Evolutionary conservation across 2,113 vertebrate species (phyloP), one percentile per base, ranked within the genome.

Genomic region (Hyperoodon ampullatus): DNA sequence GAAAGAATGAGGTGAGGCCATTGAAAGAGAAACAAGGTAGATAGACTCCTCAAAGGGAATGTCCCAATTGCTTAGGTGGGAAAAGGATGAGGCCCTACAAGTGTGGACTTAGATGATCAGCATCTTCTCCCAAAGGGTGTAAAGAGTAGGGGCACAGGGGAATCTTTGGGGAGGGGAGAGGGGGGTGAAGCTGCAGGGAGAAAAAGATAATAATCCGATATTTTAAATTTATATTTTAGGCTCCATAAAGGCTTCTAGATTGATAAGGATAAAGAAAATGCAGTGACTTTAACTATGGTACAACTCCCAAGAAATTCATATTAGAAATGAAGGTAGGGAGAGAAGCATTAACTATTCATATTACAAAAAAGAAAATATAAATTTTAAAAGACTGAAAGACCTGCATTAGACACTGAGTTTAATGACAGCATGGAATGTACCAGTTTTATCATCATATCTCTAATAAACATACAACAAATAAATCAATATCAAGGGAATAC

Each of bases 181-280:
- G 23, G 3, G 0, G 33, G 30, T 77, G 47, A 77, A 60, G 7
- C 58, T 77, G 42, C 19, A 50, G 33, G 4, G 55, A 88, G 50
- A 50, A 88, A 88, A 87, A 78, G 30, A 71, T 23, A 80, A 39
- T 35, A 44, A 80, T 71, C 26, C 10, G 78, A 30, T 92, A 90
- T 75, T 95, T 87, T 66, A 60, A 80, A 94, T 78, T 55, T 90
- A 13, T 87, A 83, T 87, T 70, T 65, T 90, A 94, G 3, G 5
- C 50, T 30, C 60, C 70, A 91, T 39, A 91, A 94, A 78, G 72
- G 6, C 39, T 82, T 84, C 42, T 63, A 74, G 14, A 55, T 24
- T 61, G 28, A 12, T 65, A 95, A 50, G 16, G 30, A 94, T 53
- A 75, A 70, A 85, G 66, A 89, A 63, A 42, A 78, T 66, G 82